Percentiles rank a stretch among this genome's conserved stretches.
Conservation (phyloP, 2,888 invertebrate species). For the Phytoseiulus persimilis region DNA sequence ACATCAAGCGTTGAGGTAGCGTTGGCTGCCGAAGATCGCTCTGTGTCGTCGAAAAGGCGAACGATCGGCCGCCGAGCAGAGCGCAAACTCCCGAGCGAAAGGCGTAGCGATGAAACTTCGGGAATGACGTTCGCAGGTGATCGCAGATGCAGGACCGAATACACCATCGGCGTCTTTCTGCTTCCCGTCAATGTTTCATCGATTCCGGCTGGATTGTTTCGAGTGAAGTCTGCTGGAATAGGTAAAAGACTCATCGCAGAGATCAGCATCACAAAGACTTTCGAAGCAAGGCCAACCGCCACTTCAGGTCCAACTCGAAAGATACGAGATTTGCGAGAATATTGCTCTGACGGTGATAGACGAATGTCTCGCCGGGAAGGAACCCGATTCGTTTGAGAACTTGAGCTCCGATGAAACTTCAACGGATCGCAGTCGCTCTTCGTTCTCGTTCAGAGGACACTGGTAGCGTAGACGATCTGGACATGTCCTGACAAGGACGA, state of each 20-base stretch:
- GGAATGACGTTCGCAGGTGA: background rate
- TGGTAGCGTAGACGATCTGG: too few species aligned
- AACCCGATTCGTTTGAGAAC: too few species aligned
- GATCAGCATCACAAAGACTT: too few species aligned
- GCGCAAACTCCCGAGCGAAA: background rate
- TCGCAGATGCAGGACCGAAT: background rate
- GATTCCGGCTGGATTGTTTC: background rate
- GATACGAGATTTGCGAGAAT: too few species aligned
- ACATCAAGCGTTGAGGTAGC: background rate
- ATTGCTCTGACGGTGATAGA: too few species aligned
- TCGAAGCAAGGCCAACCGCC: too few species aligned
- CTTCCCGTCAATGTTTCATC: background rate
- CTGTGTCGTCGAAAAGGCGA: background rate
- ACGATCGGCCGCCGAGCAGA: background rate
- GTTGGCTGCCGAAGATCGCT: background rate
- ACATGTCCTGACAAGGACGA: too few species aligned
- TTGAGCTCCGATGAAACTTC: too few species aligned
- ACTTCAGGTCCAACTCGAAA: too few species aligned
- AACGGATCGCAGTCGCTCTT: too few species aligned
- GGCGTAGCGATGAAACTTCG: background rate
- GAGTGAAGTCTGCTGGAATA: background rate
- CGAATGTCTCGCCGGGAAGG: too few species aligned
- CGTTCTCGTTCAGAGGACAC: too few species aligned
- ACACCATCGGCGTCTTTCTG: background rate
- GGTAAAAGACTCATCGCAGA: background rate